Conservation (phyloP, 2,888 invertebrate genomes). For the Nipponacmea schrenckii region DNA sequence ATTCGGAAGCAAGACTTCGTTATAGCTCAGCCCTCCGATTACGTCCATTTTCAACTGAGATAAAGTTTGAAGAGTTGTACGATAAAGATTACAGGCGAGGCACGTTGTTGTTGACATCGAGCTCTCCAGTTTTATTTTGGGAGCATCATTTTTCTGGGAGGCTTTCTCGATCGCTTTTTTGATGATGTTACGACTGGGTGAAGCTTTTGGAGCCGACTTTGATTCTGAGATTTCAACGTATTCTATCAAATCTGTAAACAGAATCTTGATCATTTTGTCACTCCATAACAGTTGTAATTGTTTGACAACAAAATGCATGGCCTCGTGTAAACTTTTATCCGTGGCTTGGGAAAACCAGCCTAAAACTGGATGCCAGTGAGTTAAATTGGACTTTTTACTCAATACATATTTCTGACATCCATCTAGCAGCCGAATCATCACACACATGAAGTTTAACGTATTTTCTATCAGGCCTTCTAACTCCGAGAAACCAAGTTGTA, state of each 20-base stretch:
- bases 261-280: slow-evolving; percentile 67
- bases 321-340: slow-evolving; percentile 74
- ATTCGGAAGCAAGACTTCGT: slow-evolving; percentile 87
- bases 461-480: slow-evolving; percentile 67
- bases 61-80: slow-evolving; percentile 88
- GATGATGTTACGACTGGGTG: slow-evolving; percentile 55
- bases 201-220: background rate
- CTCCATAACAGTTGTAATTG: slow-evolving; percentile 82
- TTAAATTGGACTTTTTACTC: slow-evolving; percentile 85
- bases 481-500: slow-evolving; percentile 65
- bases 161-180: slow-evolving; percentile 68
- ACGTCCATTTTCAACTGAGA: slow-evolving; percentile 92
- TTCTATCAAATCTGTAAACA: slow-evolving; percentile 67
- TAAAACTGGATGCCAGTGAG: slow-evolving; percentile 97
- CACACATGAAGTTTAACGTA: slow-evolving; percentile 71
- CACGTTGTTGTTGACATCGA: slow-evolving; percentile 85
- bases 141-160: slow-evolving; percentile 44
- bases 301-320: slow-evolving; percentile 75
- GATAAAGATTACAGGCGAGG: slow-evolving; percentile 89
- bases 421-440: slow-evolving; percentile 86
- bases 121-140: slow-evolving; percentile 81
- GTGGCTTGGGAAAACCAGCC: slow-evolving; percentile 83
- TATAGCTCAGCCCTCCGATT: slow-evolving; percentile 92
- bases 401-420: slow-evolving; percentile 93
- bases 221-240: slow-evolving; percentile 40